Conservation (phyloP, 2,888 invertebrate species). For the Clostera curtula region DNA sequence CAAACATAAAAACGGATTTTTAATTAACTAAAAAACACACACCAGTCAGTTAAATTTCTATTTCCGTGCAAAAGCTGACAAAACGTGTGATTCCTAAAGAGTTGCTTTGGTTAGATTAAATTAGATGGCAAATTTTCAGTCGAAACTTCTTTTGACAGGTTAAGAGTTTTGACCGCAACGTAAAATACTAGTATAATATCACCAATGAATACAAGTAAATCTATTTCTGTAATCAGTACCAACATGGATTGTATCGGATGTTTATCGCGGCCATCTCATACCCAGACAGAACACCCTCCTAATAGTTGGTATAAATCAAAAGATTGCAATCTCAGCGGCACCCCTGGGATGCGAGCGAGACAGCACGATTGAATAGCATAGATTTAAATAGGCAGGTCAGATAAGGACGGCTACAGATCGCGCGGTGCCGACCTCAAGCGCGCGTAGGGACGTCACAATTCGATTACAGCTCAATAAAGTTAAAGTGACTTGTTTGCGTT, state of each 20-base stretch:
- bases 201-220: conserved; percentile 51
- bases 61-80: conserved; percentile 13
- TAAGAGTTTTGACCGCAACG: too few relatives aligned
- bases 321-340: conserved; percentile 74
- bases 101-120: too few relatives aligned
- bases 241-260: conserved; percentile 59
- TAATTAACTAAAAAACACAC: conserved; percentile 15
- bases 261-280: conserved; percentile 62
- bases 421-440: conserved; percentile 47
- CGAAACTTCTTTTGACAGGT: too few relatives aligned
- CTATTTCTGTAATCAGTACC: conserved; percentile 65
- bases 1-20: conserved; percentile 13
- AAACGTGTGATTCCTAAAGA: too few relatives aligned
- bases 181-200: conserved; percentile 16
- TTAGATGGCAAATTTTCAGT: too few relatives aligned
- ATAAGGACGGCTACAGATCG: conserved; percentile 70
- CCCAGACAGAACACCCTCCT: conserved; percentile 68
- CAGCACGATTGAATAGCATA: conserved; percentile 74
- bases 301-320: conserved; percentile 76
- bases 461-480: conserved; percentile 75
- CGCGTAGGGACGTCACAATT: conserved; percentile 71
- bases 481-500: conserved; percentile 75
- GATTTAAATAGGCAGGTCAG: conserved; percentile 72
- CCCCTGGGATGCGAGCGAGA: conserved; percentile 73
- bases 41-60: background rate